Base-by-base conservation (phyloP, 1,140 invertebrate genomes). In the Triops longicaudatus region DNA sequence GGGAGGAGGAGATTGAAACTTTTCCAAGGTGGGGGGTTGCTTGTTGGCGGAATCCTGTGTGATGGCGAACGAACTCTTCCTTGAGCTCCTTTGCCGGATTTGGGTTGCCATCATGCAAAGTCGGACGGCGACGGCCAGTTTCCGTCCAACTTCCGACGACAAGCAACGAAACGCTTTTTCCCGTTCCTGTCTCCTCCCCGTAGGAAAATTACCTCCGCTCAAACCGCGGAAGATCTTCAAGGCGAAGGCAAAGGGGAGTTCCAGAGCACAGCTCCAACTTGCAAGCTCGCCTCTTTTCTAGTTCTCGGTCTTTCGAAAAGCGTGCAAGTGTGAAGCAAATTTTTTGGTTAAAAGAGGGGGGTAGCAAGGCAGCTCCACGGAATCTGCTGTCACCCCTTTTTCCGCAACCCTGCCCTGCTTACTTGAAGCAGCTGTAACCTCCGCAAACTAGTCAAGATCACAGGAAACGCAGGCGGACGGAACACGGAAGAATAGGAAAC, bases 111-210 rank as follows among this genome's bases (percentile, higher is more conserved):
- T 63, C 50, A 63, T 63, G 50, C 50, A 63, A 63, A 63, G 50
- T 63, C 50, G 50, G 50, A 63, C 50, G 50, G 50, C 50, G 50
- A 63, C 50, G 50, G 50, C 50, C 50, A 63, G 50, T 63, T 63
- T 63, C 50, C 50, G 50, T 63, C 50, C 50, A 63, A 63, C 50
- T 63, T 63, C 50, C 50, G 50, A 63, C 50, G 50, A 63, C 50
- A 63, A 63, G 50, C 50, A 63, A 63, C 50, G 50, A 63, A 63
- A 63, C 50, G 50, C 50, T 63, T 63, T 63, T 63, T 63, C 50
- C 50, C 50, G 50, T 63, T 63, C 50, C 50, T 63, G 50, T 63
- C 50, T 63, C 50, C 50, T 63, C 50, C 50, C 50, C 22, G n/a
- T 63, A 63, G 50, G 50, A 63, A 63, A 63, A 63, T 63, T 63